Evolutionary conservation across 1,140 invertebrate genomes (phyloP), one percentile per base, ranked within the genome.

Genomic region (Papilio helenus): DNA sequence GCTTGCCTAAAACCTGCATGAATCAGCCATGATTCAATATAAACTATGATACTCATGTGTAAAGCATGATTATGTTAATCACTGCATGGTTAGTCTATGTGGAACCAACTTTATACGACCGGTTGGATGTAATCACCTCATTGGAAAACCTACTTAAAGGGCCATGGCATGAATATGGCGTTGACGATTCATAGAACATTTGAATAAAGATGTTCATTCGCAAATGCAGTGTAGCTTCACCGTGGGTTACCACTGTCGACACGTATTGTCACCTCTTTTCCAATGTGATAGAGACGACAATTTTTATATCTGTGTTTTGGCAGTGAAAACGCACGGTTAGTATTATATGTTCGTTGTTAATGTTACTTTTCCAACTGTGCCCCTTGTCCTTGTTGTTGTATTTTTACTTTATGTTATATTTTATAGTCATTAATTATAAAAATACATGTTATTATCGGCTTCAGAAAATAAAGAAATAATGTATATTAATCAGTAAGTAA

Each of bases 1-100:
- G 84, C 85, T 85, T 88, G 83, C 79, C 79, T 79, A 79, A 74
- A 83, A 83, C 72, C 77, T 88, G 90, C 88, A 90, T 90, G 89
- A 83, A 86, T 89, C 88, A 86, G 79, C 79, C 79, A 79, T 85
- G 86, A 88, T 89, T 88, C 86, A 89, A 83, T 83, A 78, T 80
- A 77, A 72, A 82, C 80, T 72, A 80, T 44, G 80, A 61, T 80
- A 84, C 81, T 80, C 68, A 82, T 78, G 61, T 81, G 72, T 81
- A 83, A 55, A 83, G 89, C 88, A 90, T 89, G 86, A 86, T 82
- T 39, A 76, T 72, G 29, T 72, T 81, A 82, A 83, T 79, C 81
- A 73, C 72, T 87, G 89, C 89, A 90, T 90, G 89, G 84, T 49
- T 76, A 20, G 71, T 79, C 58, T 42, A 46, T 80, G 71, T 76